Evolutionary conservation across 1,140 invertebrate species (phyloP), one percentile per base, ranked within the genome.

Genomic region (Neotoxoptera formosana): DNA sequence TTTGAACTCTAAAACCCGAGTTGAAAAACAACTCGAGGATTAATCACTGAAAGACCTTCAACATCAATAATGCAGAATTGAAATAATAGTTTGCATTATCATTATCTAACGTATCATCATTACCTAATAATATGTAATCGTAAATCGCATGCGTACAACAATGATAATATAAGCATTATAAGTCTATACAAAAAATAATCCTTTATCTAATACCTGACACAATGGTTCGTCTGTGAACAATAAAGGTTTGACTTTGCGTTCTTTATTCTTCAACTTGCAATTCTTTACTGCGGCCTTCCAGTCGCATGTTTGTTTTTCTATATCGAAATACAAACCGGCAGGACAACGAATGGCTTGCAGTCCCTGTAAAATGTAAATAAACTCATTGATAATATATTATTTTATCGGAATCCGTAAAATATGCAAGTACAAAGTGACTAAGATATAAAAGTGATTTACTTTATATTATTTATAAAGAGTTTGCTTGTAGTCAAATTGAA

Each of bases 221-320:
- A 99, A 96, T 7, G 98, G 98, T 95, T 99, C 98, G 94, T 99
- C 98, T 8, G 98, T 99, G 95, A 97, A 97, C 8, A 99, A 95
- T 93, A 98, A 96, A 92, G 98, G 98, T 95, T 98, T 98, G 25
- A 98, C 97, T 95, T 98, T 98, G 93, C 97, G 97, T 95, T 98
- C 98, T 95, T 98, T 98, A 95, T 97, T 98, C 96, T 98, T 99
- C 94, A 98, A 95, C 94, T 98, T 98, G 95, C 98, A 99, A 95
- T 99, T 99, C 95, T 98, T 98, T 0, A 99, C 98, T 7, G 98
- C 96, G 94, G 97, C 97, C 95, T 98, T 99, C 98, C 98, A 99
- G 95, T 99, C 98, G 95, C 98, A 99, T 7, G 98, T 99, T 95
- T 99, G 98, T 95, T 99, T 98, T 95, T 99, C 98, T 94, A 99